These are phyloP conservation scores for Platichthys stellatus DNA, from an alignment of 2,113 vertebrate species.

Conservation along the genomic window DNA sequence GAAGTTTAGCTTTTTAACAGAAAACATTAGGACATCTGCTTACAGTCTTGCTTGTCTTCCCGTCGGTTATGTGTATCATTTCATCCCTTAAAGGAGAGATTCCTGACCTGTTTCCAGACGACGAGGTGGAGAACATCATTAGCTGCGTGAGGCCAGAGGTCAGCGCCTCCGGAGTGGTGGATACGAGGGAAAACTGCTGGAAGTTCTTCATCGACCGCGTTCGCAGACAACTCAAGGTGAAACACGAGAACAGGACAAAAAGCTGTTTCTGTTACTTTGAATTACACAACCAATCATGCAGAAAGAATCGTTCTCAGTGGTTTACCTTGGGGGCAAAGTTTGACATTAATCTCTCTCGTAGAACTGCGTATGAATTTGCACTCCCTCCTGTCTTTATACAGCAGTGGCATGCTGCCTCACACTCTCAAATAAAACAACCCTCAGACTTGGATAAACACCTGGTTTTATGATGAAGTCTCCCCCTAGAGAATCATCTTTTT, in stretches of 20 bases:
- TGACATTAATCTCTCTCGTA: slow-evolving; percentile 41
- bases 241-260: slow-evolving; percentile 1
- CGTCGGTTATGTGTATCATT: neutral
- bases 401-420: slow-evolving; percentile 32
- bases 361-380: slow-evolving; percentile 36
- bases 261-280: slow-evolving; percentile 1
- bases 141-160: slow-evolving; percentile 88
- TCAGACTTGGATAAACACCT: slow-evolving; percentile 59
- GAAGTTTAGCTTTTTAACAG: neutral
- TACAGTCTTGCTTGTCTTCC: neutral
- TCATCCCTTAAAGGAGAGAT: slow-evolving; percentile 88
- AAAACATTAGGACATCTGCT: neutral
- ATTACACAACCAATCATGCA: slow-evolving; percentile 39
- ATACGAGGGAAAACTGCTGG: slow-evolving; percentile 93
- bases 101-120: slow-evolving; percentile 91
- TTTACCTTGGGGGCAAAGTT: slow-evolving; percentile 19
- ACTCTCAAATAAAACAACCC: slow-evolving; percentile 36
- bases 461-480: slow-evolving; percentile 52
- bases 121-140: slow-evolving; percentile 92
- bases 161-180: slow-evolving; percentile 85
- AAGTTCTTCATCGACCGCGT: slow-evolving; percentile 93
- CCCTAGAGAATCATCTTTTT: slow-evolving; percentile 44
- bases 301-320: slow-evolving; percentile 14
- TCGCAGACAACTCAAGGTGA: slow-evolving; percentile 91
- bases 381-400: slow-evolving; percentile 44